Evolutionary conservation across 2,797 vertebrate genomes (phyloP).

Genomic region (Eupleurogrammus muticus): DNA sequence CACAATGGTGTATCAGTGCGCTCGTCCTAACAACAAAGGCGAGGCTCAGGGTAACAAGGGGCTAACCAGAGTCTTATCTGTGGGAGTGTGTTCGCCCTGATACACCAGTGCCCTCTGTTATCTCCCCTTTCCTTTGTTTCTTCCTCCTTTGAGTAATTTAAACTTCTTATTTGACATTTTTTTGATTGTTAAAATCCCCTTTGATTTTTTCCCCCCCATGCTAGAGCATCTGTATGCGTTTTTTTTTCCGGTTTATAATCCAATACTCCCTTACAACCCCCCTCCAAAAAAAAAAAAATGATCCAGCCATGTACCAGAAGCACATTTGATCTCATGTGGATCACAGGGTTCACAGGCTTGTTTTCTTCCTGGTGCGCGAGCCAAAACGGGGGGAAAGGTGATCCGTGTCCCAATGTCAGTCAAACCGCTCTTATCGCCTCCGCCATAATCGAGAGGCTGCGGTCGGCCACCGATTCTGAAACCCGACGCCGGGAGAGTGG

Average conservation of each 20-base stretch:
- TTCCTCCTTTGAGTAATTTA: conserved; percentile 13
- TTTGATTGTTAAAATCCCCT: not conserved
- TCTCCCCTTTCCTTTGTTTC: conserved; percentile 40
- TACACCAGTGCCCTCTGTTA: conserved; percentile 52
- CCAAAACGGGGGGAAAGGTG: conserved; percentile 47
- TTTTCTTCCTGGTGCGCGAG: conserved; percentile 25
- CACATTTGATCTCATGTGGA: conserved; percentile 36
- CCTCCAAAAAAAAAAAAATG: no score
- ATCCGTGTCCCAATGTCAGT: conserved; percentile 61
- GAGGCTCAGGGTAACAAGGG: conserved; percentile 48
- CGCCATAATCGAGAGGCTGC: conserved; percentile 66
- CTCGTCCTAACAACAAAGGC: conserved; percentile 58
- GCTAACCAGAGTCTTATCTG: conserved; percentile 67
- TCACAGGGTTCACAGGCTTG: conserved; percentile 21
- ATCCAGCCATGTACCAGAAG: conserved; percentile 20
- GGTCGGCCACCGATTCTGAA: conserved; percentile 67
- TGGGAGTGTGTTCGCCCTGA: conserved; percentile 57
- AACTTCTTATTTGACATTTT: conserved; percentile 19
- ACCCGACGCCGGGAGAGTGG: conserved; percentile 57
- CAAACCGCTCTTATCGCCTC: conserved; percentile 74
- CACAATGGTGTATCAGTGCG: conserved; percentile 56
- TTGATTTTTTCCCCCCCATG: not conserved
- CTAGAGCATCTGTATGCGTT: not conserved
- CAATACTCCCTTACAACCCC: not conserved
- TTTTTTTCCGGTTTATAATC: conserved; percentile 15